These are phyloP conservation scores for Barypeithes pellucidus DNA, from an alignment of 2,888 invertebrate species.

Conservation along the genomic window DNA sequence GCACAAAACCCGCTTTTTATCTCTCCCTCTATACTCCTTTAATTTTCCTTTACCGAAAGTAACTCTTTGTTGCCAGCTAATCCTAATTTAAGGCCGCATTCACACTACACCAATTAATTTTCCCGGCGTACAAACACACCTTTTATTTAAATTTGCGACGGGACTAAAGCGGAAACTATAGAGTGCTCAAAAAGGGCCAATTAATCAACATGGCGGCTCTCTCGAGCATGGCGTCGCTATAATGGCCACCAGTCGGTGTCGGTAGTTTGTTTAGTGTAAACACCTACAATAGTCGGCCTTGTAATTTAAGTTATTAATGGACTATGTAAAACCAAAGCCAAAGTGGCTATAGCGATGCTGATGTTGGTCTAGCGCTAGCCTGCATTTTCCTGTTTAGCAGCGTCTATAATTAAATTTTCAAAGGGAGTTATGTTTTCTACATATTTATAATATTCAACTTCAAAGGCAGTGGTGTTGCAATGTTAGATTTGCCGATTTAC, in stretches of 20 bases:
- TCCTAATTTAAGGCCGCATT: constrained; percentile 31
- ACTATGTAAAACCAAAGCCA: constrained; percentile 38
- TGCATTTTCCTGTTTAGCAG: neutral
- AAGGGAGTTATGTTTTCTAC: neutral
- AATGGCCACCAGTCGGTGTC: constrained; percentile 28
- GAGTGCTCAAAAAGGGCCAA: constrained; percentile 41
- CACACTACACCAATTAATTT: constrained; percentile 35
- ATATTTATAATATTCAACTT: too few species aligned
- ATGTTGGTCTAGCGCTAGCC: neutral
- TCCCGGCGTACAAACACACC: constrained; percentile 24
- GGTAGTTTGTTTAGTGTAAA: constrained; percentile 42
- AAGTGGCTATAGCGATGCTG: constrained; percentile 28
- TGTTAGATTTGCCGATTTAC: too few species aligned
- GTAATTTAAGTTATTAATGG: constrained; percentile 47
- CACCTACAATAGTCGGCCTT: constrained; percentile 36
- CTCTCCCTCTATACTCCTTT: neutral
- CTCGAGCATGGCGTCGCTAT: constrained; percentile 36
- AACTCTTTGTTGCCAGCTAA: constrained; percentile 16
- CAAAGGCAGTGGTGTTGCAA: too few species aligned
- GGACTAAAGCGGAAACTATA: constrained; percentile 33
- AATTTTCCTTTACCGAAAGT: constrained; percentile 19
- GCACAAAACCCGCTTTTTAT: constrained; percentile 4
- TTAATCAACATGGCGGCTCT: constrained; percentile 44
- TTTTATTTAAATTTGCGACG: constrained; percentile 32
- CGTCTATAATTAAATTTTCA: neutral